Conservation (phyloP, 1,140 invertebrate genomes). For the Diprion similis region DNA sequence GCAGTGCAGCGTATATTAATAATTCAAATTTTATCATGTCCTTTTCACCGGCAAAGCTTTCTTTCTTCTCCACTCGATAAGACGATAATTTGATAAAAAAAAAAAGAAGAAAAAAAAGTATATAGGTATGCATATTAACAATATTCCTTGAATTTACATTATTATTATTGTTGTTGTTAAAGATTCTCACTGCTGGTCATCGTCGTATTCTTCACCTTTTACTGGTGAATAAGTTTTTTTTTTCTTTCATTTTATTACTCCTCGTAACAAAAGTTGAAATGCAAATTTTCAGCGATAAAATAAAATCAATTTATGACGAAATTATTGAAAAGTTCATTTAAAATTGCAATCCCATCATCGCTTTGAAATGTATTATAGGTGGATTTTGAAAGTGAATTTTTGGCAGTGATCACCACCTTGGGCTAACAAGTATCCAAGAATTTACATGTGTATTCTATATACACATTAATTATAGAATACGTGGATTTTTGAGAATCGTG, state of each 20-base stretch:
- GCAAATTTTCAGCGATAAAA: not conserved
- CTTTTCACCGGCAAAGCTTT: too few species aligned
- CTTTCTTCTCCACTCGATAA: too few species aligned
- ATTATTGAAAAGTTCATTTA: not conserved
- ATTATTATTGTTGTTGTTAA: too few species aligned
- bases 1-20: too few species aligned
- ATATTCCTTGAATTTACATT: too few species aligned
- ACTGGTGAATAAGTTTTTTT: not conserved
- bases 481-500: not conserved
- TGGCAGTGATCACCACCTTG: not conserved
- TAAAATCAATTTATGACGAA: not conserved
- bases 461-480: not conserved
- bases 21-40: too few species aligned
- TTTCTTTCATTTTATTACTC: not conserved
- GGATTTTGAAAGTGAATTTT: not conserved
- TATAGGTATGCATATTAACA: too few species aligned
- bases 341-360: not conserved
- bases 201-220: not conserved
- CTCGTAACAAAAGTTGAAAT: not conserved
- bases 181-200: too few species aligned
- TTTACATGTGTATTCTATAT: not conserved
- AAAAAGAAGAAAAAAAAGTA: too few species aligned
- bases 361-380: not conserved
- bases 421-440: not conserved
- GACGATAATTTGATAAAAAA: too few species aligned